Base-by-base conservation (phyloP, 2,888 invertebrate genomes). In the Campoplex capitator region DNA sequence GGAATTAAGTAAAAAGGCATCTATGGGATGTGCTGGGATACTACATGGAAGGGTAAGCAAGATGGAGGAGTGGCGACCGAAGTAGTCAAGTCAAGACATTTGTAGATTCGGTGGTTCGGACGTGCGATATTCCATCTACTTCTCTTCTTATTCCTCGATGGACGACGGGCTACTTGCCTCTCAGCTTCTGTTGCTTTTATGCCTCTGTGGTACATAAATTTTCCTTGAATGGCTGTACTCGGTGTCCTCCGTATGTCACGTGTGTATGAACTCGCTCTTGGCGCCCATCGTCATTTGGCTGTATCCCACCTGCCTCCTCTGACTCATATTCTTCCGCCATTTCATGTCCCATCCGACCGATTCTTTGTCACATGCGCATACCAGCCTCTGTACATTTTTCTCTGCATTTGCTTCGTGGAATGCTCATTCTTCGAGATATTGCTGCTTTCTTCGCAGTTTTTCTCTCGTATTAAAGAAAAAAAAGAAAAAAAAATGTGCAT, bases 191-290 rank as follows among this genome's bases (percentile, higher is more conserved):
- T 90, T 87, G 89, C 90, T 91, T 93, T 92, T 93, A 92, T 93
- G 91, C 91, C 91, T 90, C 91, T 90, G 90, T 90, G 90, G 89
- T 89, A 92, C 92, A 93, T 93, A 93, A 92, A 93, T 93, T 92
- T 91, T 85, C 87, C 85, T 88, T 91, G 91, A 93, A 93, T 92
- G 90, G 90, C 78, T 79, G 68, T 23, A 68, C 42, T 82, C 77
- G 84, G 74, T 73, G 79, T 77, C 65, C 62, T 58, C 68, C 54
- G 45, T 75, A 42, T 56, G 45, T 23, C 58, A 45, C 88, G 89
- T 88, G 90, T 45, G 62, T 91, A 90, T 88, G 91, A 90, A 85
- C 81, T 42, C 56, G 65, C 75, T 23, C 56, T 65, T 88, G 89
- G 89, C 90, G 90, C 89, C 90, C 90, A 89, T 87, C 89, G 88